A percentile compares a stretch with the other conserved stretches of the same genome.
Evolutionary conservation across 1,140 invertebrate genomes (phyloP).

Genomic region (Drosophila serrata): DNA sequence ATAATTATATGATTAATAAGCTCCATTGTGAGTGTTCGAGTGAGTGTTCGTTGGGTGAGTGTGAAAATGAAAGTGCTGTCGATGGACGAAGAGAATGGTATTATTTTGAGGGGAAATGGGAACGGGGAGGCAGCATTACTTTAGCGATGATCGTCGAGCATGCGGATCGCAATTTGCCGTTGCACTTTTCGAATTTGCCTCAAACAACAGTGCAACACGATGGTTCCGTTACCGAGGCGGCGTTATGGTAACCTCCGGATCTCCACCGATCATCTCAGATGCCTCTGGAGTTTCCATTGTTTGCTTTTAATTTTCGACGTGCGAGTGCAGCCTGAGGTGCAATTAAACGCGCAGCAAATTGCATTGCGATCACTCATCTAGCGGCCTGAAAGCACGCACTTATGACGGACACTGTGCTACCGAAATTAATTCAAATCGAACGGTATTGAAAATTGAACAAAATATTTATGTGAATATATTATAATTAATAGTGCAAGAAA

Average conservation of each 20-base stretch:
- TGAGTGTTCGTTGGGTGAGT: constrained; percentile 51
- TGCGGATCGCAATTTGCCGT: constrained; percentile 74
- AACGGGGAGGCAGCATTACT: constrained; percentile 8
- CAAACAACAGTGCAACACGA: constrained; percentile 30
- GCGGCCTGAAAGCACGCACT: constrained; percentile 15
- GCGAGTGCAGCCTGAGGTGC: constrained; percentile 38
- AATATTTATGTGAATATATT: background rate
- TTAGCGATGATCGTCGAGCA: constrained; percentile 54
- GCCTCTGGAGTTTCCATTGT: constrained; percentile 54
- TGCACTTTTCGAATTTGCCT: constrained; percentile 61
- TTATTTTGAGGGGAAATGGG: background rate
- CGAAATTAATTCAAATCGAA: constrained; percentile 23
- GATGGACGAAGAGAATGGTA: constrained; percentile 2
- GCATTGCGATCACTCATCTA: constrained; percentile 35
- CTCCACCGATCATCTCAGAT: background rate
- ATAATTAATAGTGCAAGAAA: background rate
- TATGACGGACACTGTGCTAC: constrained; percentile 15
- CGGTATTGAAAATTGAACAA: background rate
- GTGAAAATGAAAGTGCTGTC: constrained; percentile 75
- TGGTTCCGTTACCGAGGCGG: constrained; percentile 42
- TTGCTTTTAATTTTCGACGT: constrained; percentile 79
- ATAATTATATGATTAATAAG: constrained; percentile 78
- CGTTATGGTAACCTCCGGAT: constrained; percentile 25
- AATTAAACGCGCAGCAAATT: constrained; percentile 41
- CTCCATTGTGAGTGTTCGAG: constrained; percentile 58